These are phyloP conservation scores for Argyresthia goedartella DNA, from an alignment of 2,888 invertebrate species.

Conservation along the genomic window DNA sequence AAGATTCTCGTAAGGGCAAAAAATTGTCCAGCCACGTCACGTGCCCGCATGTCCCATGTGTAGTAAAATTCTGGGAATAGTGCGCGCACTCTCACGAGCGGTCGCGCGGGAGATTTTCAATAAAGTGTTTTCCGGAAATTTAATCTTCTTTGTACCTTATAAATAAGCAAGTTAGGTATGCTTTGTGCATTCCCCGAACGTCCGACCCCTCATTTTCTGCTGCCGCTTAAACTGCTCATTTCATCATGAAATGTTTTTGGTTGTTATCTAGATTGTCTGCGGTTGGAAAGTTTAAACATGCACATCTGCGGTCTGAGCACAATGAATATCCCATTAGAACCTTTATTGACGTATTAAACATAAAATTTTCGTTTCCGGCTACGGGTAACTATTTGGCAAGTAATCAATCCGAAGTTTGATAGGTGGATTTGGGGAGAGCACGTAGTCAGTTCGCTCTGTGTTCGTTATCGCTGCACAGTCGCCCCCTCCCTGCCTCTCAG, in stretches of 20 bases:
- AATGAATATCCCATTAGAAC: not conserved
- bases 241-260: too few species aligned
- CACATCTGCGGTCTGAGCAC: not conserved
- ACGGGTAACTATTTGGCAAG: constrained; percentile 31
- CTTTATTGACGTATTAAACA: not conserved
- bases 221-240: too few species aligned
- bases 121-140: constrained; percentile 35
- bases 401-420: constrained; percentile 49
- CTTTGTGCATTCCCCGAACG: constrained; percentile 1
- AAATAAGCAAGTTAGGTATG: constrained; percentile 22
- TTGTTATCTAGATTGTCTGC: too few species aligned
- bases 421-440: constrained; percentile 30
- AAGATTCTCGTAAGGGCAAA: too few species aligned
- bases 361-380: constrained; percentile 3
- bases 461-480: constrained; percentile 28
- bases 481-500: too few species aligned
- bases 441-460: constrained; percentile 25
- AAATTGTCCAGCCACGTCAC: too few species aligned
- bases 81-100: too few species aligned
- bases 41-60: too few species aligned
- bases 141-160: constrained; percentile 48
- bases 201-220: not conserved
- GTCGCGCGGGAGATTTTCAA: constrained; percentile 12
- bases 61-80: too few species aligned
- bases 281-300: too few species aligned